Evolutionary conservation across 2,113 vertebrate species (phyloP), one percentile per base, ranked within the genome.

Genomic region (human (Homo sapiens)): DNA sequence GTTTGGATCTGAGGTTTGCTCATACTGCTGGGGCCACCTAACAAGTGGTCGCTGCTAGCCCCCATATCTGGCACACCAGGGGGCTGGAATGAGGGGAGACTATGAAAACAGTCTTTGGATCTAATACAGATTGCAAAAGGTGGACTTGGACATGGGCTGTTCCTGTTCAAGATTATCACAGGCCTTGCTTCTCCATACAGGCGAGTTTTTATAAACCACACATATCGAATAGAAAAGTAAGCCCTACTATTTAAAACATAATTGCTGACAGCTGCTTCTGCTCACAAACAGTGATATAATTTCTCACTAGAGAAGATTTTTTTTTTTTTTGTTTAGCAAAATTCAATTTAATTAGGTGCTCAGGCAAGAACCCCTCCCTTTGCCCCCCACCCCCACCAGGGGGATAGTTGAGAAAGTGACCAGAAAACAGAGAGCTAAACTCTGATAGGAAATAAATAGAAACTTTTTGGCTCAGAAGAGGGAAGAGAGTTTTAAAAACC

Each of bases 231-330:
- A 96, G 93, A 90, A 86, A 90, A 96, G 94, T 52, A 90, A 90
- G 17, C 78, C 86, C 82, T 92, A 40, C 84, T 86, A 92, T 90
- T 97, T 96, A 94, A 96, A 96, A 96, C 80, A 64, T 93, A 93
- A 89, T 93, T 97, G 93, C 94, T 94, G 95, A 97, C 94, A 96
- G 93, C 90, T 96, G 76, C 85, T 97, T 95, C 90, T 96, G 92
- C 90, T 97, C 88, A 90, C 90, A 82, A 90, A 96, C 50, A 93
- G 64, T 81, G 94, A 81, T 95, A 68, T 76, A 48, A 94, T 89
- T 97, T 96, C 84, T 96, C 94, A 94, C 84, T n/a, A 64, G 72
- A 90, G 88, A 64, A 95, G 96, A 61, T 85, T 64, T 59, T 48
- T 85, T 94, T 48, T 85, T 94, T 96, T 93, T 91, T 38, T 80